Evolutionary conservation across 2,888 invertebrate species (phyloP), one percentile per base, ranked within the genome.

Genomic region (Vannuccia rotundouncinata): DNA sequence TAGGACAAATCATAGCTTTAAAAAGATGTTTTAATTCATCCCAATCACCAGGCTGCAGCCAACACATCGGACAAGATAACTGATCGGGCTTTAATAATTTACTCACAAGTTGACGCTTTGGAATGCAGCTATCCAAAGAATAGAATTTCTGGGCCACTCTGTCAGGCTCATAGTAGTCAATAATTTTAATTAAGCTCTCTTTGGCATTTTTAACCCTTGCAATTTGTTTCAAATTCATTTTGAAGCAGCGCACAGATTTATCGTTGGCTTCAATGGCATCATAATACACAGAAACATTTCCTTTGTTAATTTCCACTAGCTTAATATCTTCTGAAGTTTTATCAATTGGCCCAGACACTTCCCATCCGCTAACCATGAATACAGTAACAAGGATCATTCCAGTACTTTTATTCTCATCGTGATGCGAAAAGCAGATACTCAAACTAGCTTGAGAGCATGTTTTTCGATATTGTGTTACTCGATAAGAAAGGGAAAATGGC

Each of bases 241-340:
- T 66, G 25, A 66, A 66, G 66, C 66, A 66, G 5, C 66, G 66
- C 25, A 66, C 2, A 66, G 13, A 5, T 2, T 66, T 66, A 22
- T 66, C 66, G 13, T 66, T 22, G 5, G 66, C 66, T n/a, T 17
- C 22, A 22, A 66, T 66, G 5, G 66, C 66, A n/a, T 66, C 66
- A 66, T 22, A 66, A 27, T 66, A 66, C 13, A 66, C 10, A 66
- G 66, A 66, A 66, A 66, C 25, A 66, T 66, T 66, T 66, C 66
- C 66, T 66, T 66, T 5, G 2, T 66, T 66, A 13, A 13, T 66
- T 66, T 66, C 66, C 2, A 66, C 66, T n/a, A 66, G 66, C 22
- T 66, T 66, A n/a, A 66, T 5, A 13, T 27, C 66, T n/a, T 66
- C 22, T 13, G 66, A 17, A 22, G 66, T 66, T 66, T 66, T 27